These are phyloP conservation scores for Lathronympha strigana DNA, from an alignment of 2,888 invertebrate genomes.

Conservation along the genomic window DNA sequence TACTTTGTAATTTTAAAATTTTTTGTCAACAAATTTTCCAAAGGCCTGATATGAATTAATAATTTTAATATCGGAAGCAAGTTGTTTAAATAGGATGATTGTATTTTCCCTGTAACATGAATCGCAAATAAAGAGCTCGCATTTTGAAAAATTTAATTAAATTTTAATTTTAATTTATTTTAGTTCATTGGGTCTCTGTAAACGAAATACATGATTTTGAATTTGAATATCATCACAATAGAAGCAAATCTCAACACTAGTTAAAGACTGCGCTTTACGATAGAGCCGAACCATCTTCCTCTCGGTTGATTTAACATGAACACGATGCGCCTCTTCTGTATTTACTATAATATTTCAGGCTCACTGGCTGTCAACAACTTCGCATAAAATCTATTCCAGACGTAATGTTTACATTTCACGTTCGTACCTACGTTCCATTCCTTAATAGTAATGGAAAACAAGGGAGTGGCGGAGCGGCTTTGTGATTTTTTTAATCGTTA, in stretches of 20 bases:
- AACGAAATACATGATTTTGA: too few relatives aligned
- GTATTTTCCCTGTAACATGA: too few relatives aligned
- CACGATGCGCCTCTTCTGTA: neutral
- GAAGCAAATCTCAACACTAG: neutral
- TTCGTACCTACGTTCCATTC: slow-evolving; percentile 21
- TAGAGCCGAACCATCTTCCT: neutral
- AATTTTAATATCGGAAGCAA: too few relatives aligned
- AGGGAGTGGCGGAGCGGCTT: slow-evolving; percentile 3
- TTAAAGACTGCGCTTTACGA: neutral
- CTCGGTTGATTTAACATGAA: slow-evolving; percentile 1
- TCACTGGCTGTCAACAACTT: slow-evolving; percentile 21
- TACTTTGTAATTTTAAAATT: too few relatives aligned
- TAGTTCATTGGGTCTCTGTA: too few relatives aligned
- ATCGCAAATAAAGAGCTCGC: too few relatives aligned
- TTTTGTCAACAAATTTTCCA: too few relatives aligned
- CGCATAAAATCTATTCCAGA: slow-evolving; percentile 17
- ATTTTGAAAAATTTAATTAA: too few relatives aligned
- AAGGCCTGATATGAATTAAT: too few relatives aligned
- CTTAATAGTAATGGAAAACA: slow-evolving; percentile 31
- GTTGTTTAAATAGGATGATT: too few relatives aligned
- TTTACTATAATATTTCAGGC: slow-evolving; percentile 23
- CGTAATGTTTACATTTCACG: slow-evolving; percentile 17
- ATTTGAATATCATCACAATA: too few relatives aligned
- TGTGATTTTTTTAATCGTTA: neutral
- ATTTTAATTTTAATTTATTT: too few relatives aligned